These are phyloP conservation scores for Strix aluco DNA, from an alignment of 2,113 vertebrate species.

Conservation along the genomic window DNA sequence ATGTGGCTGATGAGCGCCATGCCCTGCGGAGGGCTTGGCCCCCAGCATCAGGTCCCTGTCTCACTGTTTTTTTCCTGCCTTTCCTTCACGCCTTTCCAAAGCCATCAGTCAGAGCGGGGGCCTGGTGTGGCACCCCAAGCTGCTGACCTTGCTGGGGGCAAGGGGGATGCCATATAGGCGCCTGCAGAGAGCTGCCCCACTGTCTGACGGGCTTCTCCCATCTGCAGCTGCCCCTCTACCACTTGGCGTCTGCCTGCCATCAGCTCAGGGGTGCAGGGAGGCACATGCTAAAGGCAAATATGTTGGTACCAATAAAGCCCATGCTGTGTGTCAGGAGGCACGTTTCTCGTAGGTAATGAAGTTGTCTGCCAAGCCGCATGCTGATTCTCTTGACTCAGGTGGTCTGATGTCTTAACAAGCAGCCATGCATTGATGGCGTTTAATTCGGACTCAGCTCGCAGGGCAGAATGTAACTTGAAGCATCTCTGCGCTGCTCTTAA, in stretches of 20 bases:
- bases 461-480: neutral
- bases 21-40: constrained; percentile 13
- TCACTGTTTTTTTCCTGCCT: constrained; percentile 43
- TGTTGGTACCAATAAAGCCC: fast-evolving
- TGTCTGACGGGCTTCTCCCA: neutral
- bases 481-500: fast-evolving
- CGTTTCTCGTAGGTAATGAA: fast-evolving
- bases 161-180: constrained; percentile 55
- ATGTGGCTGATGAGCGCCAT: neutral
- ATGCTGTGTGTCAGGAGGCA: neutral
- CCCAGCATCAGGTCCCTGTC: constrained; percentile 43
- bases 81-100: constrained; percentile 87
- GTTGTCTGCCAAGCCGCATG: fast-evolving
- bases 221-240: fast-evolving
- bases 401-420: neutral
- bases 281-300: neutral
- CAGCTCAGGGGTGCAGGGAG: neutral
- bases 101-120: constrained; percentile 71
- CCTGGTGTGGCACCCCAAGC: neutral
- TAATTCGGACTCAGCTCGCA: fast-evolving
- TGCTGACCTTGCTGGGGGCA: constrained; percentile 79
- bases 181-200: neutral
- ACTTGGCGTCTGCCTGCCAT: neutral
- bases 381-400: neutral
- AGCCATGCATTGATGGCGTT: neutral